A percentile compares a stretch with the other conserved stretches of the same genome.
phyloP scores from a whole-genome alignment of 2,113 vertebrate genomes.

The Pachycephala philippinensis region DNA sequence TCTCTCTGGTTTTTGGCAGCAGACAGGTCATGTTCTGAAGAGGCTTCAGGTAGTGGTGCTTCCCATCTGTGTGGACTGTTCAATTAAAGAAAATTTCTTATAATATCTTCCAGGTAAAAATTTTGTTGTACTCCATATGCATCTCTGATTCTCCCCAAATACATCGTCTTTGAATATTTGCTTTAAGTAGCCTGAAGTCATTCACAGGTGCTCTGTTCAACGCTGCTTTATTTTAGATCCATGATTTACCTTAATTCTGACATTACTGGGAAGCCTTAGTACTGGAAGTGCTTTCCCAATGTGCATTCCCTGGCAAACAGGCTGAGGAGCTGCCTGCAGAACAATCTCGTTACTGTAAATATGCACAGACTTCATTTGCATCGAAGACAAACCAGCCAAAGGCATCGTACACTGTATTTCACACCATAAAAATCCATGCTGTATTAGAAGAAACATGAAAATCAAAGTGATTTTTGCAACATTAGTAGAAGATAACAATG shows the following conservation, averaged over 20 bases:
- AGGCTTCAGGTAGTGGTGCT: background rate
- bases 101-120: background rate
- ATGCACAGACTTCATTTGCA: background rate
- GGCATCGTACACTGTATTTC: fast-evolving
- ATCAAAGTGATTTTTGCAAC: background rate
- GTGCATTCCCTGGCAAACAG: background rate
- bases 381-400: background rate
- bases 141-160: background rate
- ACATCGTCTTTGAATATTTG: background rate
- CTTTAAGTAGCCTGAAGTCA: background rate
- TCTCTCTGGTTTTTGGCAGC: background rate
- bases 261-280: background rate
- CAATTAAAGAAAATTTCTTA: background rate
- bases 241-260: background rate
- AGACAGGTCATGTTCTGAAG: background rate
- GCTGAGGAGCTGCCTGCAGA: background rate
- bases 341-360: background rate
- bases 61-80: background rate
- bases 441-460: background rate
- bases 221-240: background rate
- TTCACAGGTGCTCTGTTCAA: background rate
- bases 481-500: background rate
- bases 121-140: background rate
- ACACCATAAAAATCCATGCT: background rate
- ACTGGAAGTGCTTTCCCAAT: background rate